Conservation (phyloP, 2,113 vertebrate species). For the Sardina pilchardus region DNA sequence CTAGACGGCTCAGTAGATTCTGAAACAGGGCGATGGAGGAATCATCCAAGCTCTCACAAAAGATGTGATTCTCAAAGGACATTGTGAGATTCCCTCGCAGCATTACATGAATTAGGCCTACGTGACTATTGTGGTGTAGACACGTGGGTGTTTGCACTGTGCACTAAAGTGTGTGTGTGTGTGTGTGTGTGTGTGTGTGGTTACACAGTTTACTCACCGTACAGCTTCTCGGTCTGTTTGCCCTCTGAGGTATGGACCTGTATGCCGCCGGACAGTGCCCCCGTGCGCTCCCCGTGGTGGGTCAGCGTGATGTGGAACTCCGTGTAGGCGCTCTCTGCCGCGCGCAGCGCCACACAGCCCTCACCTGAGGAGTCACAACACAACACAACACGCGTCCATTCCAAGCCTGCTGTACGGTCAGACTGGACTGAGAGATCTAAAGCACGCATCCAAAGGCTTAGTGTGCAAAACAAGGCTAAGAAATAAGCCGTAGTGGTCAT, state of each 20-base stretch:
- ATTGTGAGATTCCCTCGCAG: not conserved
- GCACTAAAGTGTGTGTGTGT: not conserved
- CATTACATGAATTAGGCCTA: not conserved
- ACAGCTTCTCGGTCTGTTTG: conserved; percentile 90
- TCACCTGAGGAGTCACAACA: conserved; percentile 74
- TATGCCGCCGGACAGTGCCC: conserved; percentile 84
- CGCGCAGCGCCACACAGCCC: conserved; percentile 89
- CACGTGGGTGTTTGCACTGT: not conserved
- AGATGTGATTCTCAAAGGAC: not conserved
- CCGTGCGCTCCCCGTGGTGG: conserved; percentile 90
- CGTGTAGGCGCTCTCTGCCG: conserved; percentile 78
- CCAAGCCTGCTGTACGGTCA: not conserved
- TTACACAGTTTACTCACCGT: conserved; percentile 77
- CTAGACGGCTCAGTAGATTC: too few species aligned
- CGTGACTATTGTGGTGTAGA: not conserved
- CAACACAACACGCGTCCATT: conserved; percentile 1
- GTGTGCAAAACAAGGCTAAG: too few species aligned
- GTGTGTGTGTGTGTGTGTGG: not conserved
- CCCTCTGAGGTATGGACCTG: conserved; percentile 86
- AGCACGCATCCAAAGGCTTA: too few species aligned
- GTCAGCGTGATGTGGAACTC: conserved; percentile 84
- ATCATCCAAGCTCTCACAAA: not conserved
- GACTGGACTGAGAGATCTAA: too few species aligned
- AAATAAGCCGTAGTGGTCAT: too few species aligned
- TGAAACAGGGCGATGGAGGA: not conserved